Evolutionary conservation across 1,140 invertebrate genomes (phyloP).

Genomic region (Aphaenogaster floridana): DNA sequence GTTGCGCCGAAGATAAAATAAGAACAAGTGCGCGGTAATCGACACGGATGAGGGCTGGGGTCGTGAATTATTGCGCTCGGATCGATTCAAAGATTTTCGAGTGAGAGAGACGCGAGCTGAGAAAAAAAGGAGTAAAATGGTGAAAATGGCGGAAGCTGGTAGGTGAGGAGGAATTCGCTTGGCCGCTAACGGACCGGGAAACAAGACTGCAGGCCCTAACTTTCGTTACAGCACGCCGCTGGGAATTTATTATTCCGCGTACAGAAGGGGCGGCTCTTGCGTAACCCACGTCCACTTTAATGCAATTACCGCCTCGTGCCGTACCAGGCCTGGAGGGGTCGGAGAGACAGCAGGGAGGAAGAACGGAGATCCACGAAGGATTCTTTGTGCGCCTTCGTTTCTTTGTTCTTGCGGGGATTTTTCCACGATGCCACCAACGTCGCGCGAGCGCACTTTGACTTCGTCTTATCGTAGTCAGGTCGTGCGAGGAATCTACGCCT

Average conservation of each 20-base stretch:
- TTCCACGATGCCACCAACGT: background rate
- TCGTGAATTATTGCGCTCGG: constrained; percentile 58
- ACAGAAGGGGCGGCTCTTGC: constrained; percentile 74
- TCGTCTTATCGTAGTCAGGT: background rate
- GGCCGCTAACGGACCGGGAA: constrained; percentile 81
- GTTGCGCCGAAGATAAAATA: constrained; percentile 34
- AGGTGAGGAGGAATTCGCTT: constrained; percentile 45
- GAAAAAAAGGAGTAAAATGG: constrained; percentile 8
- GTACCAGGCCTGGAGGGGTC: constrained; percentile 6
- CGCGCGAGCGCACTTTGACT: constrained; percentile 34
- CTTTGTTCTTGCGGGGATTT: constrained; percentile 56
- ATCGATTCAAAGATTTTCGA: constrained; percentile 59
- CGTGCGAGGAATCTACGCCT: background rate
- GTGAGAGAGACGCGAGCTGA: background rate
- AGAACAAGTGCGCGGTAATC: constrained; percentile 52
- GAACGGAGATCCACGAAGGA: constrained; percentile 11
- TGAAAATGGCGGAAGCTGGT: constrained; percentile 37
- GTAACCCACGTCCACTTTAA: constrained; percentile 85
- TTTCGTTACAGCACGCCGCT: constrained; percentile 79
- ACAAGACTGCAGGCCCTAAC: constrained; percentile 79
- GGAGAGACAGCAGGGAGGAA: background rate
- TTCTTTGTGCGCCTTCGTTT: constrained; percentile 47
- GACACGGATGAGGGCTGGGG: constrained; percentile 45
- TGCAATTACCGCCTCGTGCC: constrained; percentile 77
- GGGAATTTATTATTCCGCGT: constrained; percentile 85